Percentiles rank a stretch among this genome's conserved stretches.
Conservation (phyloP, 2,797 vertebrate genomes). For the Sebastes flavidus region DNA sequence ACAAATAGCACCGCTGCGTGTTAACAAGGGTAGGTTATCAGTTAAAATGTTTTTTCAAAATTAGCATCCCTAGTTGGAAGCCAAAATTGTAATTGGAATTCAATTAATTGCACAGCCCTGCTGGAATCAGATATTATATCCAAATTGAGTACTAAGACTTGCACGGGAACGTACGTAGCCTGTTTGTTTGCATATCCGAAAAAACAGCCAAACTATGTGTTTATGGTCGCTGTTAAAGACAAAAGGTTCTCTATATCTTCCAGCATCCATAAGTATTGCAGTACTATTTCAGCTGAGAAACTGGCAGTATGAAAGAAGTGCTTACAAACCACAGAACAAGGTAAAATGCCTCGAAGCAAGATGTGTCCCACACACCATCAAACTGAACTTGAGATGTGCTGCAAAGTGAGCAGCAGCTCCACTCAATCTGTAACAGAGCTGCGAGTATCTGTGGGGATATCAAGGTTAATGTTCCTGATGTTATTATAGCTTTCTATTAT, state of each 20-base stretch:
- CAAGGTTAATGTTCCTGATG: slow-evolving; percentile 56
- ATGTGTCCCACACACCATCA: slow-evolving; percentile 29
- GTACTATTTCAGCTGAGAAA: slow-evolving; percentile 7
- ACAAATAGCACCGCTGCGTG: too few species aligned
- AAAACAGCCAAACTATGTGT: neutral
- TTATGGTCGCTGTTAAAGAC: neutral
- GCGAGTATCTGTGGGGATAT: slow-evolving; percentile 36
- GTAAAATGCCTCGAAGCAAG: slow-evolving; percentile 29
- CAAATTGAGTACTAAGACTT: neutral
- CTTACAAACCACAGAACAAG: slow-evolving; percentile 31
- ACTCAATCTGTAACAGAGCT: slow-evolving; percentile 26
- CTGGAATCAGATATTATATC: neutral
- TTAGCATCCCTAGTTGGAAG: too few species aligned
- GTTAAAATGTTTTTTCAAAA: too few species aligned
- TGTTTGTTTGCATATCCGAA: neutral
- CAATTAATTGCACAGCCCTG: too few species aligned
- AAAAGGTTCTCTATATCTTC: neutral
- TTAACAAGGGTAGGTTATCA: too few species aligned
- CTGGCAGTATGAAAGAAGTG: slow-evolving; percentile 10
- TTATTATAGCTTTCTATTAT: slow-evolving; percentile 40
- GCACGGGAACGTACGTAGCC: neutral
- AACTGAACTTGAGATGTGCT: slow-evolving; percentile 32
- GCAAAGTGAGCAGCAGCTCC: slow-evolving; percentile 34
- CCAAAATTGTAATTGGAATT: too few species aligned
- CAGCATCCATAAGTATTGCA: neutral